Evolutionary conservation across 2,113 vertebrate species (phyloP).

Genomic region (Chaetodon auriga): DNA sequence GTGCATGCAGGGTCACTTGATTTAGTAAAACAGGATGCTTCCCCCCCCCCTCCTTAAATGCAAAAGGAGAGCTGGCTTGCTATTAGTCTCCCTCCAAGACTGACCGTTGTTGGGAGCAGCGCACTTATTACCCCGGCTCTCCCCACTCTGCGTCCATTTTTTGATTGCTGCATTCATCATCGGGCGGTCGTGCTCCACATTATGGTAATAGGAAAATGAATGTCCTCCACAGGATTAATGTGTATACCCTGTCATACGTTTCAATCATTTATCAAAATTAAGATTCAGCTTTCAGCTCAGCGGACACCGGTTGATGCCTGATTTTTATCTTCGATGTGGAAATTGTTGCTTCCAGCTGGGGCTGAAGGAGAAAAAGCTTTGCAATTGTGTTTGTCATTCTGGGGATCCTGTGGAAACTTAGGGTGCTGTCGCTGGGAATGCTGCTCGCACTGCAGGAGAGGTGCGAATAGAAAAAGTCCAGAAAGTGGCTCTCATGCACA

Average conservation of each 20-base stretch:
- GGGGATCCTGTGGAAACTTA: slow-evolving; percentile 24
- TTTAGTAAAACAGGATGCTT: slow-evolving; percentile 49
- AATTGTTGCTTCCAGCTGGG: slow-evolving; percentile 60
- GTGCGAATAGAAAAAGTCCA: not conserved
- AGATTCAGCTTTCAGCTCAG: slow-evolving; percentile 69
- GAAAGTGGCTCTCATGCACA: slow-evolving; percentile 16
- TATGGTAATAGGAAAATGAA: slow-evolving; percentile 86
- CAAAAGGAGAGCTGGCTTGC: slow-evolving; percentile 18
- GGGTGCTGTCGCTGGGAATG: not conserved
- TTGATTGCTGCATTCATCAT: slow-evolving; percentile 87
- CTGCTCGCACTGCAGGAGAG: not conserved
- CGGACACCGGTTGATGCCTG: slow-evolving; percentile 62
- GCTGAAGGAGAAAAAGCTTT: slow-evolving; percentile 29
- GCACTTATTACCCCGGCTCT: slow-evolving; percentile 78
- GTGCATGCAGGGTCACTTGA: slow-evolving; percentile 36
- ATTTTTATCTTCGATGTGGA: slow-evolving; percentile 63
- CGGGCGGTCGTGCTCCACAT: slow-evolving; percentile 77
- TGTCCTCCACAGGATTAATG: slow-evolving; percentile 85
- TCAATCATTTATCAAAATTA: slow-evolving; percentile 86
- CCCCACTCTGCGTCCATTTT: slow-evolving; percentile 79
- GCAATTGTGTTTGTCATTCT: slow-evolving; percentile 9
- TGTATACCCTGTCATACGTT: slow-evolving; percentile 83
- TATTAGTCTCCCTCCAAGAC: slow-evolving; percentile 64
- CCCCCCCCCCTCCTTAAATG: not conserved
- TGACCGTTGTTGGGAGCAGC: slow-evolving; percentile 71